A percentile compares a stretch with the other conserved stretches of the same genome.
Evolutionary conservation across 2,888 invertebrate species (phyloP).

Genomic region (Sepiola atlantica): DNA sequence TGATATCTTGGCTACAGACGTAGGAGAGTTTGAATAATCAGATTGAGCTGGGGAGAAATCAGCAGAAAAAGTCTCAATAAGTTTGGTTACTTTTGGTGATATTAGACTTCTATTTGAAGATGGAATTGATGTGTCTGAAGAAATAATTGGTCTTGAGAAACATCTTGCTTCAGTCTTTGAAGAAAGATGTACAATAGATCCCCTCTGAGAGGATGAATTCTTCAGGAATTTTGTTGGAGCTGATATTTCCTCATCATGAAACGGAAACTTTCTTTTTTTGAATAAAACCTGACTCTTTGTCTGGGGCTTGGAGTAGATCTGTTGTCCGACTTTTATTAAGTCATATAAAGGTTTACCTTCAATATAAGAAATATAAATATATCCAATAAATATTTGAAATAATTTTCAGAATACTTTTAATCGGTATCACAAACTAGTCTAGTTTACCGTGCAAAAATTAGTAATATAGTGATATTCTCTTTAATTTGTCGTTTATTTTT

Average conservation of each 20-base stretch:
- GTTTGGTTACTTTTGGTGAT: not conserved
- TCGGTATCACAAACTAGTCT: too few relatives aligned
- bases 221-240: not conserved
- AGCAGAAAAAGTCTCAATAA: not conserved
- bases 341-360: not conserved
- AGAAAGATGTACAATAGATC: not conserved
- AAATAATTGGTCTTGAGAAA: not conserved
- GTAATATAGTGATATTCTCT: too few relatives aligned
- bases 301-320: not conserved
- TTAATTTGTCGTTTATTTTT: too few relatives aligned
- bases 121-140: not conserved
- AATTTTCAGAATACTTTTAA: too few relatives aligned
- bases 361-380: not conserved
- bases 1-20: not conserved
- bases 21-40: not conserved
- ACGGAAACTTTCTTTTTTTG: not conserved
- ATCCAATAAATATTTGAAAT: too few relatives aligned
- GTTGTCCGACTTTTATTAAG: not conserved
- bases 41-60: not conserved
- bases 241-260: not conserved
- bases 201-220: not conserved
- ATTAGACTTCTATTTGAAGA: not conserved
- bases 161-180: not conserved
- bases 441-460: too few relatives aligned
- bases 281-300: not conserved